Percentiles rank a stretch among this genome's conserved stretches.
These are phyloP conservation scores for Pristionchus maxplancki DNA, from an alignment of 2,888 invertebrate species.

Conservation along the genomic window DNA sequence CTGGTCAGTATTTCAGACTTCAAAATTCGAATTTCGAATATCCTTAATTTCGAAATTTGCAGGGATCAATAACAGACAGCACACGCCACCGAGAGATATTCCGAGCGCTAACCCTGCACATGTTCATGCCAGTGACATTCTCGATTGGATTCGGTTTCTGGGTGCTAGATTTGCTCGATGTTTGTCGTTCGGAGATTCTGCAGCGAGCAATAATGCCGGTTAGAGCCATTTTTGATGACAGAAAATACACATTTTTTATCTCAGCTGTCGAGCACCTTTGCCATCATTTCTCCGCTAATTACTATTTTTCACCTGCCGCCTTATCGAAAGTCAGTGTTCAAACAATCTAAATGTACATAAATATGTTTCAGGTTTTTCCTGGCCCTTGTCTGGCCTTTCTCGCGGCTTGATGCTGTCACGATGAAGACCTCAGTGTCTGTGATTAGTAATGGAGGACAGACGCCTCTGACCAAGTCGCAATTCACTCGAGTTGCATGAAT, in stretches of 20 bases:
- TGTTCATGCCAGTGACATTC: slow-evolving; percentile 16
- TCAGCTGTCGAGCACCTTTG: slow-evolving; percentile 12
- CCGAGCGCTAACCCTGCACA: background rate
- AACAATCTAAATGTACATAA: background rate
- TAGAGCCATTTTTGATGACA: background rate
- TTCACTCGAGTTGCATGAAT: background rate
- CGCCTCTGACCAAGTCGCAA: background rate
- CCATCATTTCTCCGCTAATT: background rate
- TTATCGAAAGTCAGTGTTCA: background rate
- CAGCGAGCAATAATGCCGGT: slow-evolving; percentile 27
- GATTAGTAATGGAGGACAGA: background rate
- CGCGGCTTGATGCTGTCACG: background rate
- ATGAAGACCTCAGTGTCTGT: background rate
- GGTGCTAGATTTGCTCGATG: background rate
- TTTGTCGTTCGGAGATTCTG: background rate
- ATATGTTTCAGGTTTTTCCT: background rate
- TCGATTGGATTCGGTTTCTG: background rate
- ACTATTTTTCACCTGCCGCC: background rate
- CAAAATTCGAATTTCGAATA: too few relatives aligned
- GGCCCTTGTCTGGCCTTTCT: background rate
- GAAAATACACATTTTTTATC: background rate
- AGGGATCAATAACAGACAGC: background rate
- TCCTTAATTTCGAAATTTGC: too few relatives aligned
- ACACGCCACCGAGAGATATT: background rate
- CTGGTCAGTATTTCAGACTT: background rate